These are phyloP conservation scores for Cyanoramphus novaezelandiae DNA, from an alignment of 2,113 vertebrate species.

Conservation along the genomic window DNA sequence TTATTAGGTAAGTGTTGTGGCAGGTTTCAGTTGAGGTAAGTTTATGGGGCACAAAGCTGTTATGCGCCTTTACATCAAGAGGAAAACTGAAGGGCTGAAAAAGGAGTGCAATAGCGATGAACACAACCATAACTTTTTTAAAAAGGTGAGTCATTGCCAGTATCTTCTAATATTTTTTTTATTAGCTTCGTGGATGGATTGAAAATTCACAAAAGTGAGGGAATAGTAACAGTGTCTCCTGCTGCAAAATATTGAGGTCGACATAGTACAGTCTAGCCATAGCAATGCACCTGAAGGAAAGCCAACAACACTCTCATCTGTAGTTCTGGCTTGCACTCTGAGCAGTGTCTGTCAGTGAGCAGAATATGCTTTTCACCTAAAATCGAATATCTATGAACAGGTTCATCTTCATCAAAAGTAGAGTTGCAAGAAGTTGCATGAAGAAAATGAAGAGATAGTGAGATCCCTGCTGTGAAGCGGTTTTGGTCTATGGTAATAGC, in stretches of 20 bases:
- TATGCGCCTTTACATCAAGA: slow-evolving; percentile 8
- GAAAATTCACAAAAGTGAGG: not conserved
- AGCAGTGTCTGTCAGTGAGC: not conserved
- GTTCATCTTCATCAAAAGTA: not conserved
- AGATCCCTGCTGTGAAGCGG: not conserved
- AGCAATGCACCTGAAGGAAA: not conserved
- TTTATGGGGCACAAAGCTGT: slow-evolving; percentile 17
- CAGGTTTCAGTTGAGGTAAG: slow-evolving; percentile 35
- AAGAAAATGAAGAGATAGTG: not conserved
- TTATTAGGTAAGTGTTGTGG: slow-evolving; percentile 60
- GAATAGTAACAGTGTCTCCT: not conserved
- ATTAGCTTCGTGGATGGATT: not conserved
- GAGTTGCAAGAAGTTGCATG: not conserved
- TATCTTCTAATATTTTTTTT: slow-evolving; percentile 4
- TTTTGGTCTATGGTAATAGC: not conserved
- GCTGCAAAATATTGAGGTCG: not conserved
- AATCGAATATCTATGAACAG: not conserved
- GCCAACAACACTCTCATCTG: not conserved
- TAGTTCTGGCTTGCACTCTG: not conserved
- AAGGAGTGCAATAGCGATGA: not conserved
- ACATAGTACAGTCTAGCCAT: not conserved
- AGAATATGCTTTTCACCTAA: not conserved
- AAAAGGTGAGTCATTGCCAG: not conserved
- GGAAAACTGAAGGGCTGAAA: slow-evolving; percentile 39
- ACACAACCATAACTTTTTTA: not conserved